Evolutionary conservation across 2,888 invertebrate species (phyloP).

Genomic region (Agriopis aurantiaria): DNA sequence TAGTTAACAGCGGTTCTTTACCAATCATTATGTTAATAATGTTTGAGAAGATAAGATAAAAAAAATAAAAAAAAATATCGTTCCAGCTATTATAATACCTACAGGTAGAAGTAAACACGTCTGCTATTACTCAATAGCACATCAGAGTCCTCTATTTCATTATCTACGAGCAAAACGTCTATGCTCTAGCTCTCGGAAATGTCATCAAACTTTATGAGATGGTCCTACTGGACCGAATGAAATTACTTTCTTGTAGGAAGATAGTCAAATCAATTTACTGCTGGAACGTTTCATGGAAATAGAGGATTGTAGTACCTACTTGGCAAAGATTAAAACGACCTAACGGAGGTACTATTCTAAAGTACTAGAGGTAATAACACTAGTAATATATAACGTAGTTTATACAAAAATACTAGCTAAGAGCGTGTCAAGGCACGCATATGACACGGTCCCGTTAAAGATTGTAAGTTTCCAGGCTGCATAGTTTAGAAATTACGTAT

Average conservation of each 20-base stretch:
- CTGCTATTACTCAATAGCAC: not conserved
- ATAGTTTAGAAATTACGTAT: too few species aligned
- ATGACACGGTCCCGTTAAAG: too few species aligned
- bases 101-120: not conserved
- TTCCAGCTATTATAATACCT: not conserved
- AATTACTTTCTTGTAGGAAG: conserved; percentile 10
- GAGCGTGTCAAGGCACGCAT: too few species aligned
- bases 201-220: conserved; percentile 25
- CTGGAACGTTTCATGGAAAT: conserved; percentile 1
- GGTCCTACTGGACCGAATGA: conserved; percentile 17
- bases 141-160: conserved; percentile 7
- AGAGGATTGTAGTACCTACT: not conserved
- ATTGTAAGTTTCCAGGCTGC: too few species aligned
- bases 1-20: too few species aligned
- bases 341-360: too few species aligned
- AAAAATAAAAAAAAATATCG: not conserved
- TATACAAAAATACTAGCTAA: too few species aligned
- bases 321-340: not conserved
- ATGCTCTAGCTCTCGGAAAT: conserved; percentile 3
- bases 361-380: too few species aligned
- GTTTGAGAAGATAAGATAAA: not conserved
- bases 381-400: too few species aligned
- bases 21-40: too few species aligned
- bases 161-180: conserved; percentile 17
- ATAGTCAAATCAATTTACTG: conserved; percentile 10